These are phyloP conservation scores for Ceratina japonica DNA, from an alignment of 1,140 invertebrate genomes.

Conservation along the genomic window DNA sequence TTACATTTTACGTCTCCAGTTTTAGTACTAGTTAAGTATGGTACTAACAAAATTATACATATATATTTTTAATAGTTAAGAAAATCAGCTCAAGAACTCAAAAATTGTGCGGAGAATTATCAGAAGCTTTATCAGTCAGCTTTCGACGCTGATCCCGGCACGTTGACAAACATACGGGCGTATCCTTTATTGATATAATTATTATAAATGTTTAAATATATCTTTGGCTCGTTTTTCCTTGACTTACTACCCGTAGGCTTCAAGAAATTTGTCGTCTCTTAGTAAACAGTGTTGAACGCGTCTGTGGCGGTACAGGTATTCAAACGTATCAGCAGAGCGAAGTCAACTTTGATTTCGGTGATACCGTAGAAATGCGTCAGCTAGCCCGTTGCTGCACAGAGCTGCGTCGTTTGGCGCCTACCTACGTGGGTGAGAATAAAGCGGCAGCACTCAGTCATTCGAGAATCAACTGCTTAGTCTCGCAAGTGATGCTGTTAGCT, in stretches of 20 bases:
- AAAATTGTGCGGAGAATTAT: conserved; percentile 87
- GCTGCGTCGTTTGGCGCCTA: conserved; percentile 78
- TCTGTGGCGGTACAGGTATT: conserved; percentile 79
- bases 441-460: conserved; percentile 74
- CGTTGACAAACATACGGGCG: conserved; percentile 89
- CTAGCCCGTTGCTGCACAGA: conserved; percentile 79
- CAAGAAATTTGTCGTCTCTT: conserved; percentile 89
- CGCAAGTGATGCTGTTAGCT: conserved; percentile 84
- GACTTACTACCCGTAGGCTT: conserved; percentile 78
- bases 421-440: conserved; percentile 72
- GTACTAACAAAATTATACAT: not conserved
- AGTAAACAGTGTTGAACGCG: conserved; percentile 87
- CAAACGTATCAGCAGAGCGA: conserved; percentile 78
- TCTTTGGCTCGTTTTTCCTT: conserved; percentile 13
- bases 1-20: conserved; percentile 6
- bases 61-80: conserved; percentile 83
- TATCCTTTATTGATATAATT: conserved; percentile 76
- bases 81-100: conserved; percentile 88
- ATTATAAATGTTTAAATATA: not conserved
- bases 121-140: conserved; percentile 92
- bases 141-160: conserved; percentile 94
- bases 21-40: too few relatives aligned
- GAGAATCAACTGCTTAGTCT: conserved; percentile 83
- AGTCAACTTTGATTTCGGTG: conserved; percentile 77
- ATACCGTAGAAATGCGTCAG: conserved; percentile 79